Evolutionary conservation across 2,888 invertebrate species (phyloP), one percentile per base, ranked within the genome.

Genomic region (Rhimphoctona megacephalus): DNA sequence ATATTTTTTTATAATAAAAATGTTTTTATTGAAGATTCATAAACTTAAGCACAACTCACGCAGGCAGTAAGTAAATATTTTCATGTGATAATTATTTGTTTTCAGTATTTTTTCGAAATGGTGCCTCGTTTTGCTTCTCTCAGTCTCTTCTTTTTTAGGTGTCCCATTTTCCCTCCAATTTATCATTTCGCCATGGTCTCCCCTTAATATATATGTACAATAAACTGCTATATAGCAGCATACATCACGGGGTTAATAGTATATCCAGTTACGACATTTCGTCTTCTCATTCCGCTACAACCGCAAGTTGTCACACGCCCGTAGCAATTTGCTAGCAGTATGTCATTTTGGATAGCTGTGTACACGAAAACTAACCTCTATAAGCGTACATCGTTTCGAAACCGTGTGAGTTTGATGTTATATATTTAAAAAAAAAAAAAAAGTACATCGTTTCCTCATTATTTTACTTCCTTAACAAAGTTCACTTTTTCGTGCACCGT

Each of bases 271-370:
- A 19, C 43, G 52, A 82, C 76, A 76, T 82, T 82, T 77, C 82
- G 67, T 76, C 82, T 76, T 76, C 76, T 82, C 67, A 46, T 77
- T 70, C 57, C 82, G 57, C 69, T 57, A 22, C 43, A 61, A 74
- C 76, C 82, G 69, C 67, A 76, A 69, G 82, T 82, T 82, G 82
- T 76, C 76, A 82, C 82, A 39, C 76, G 76, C 49, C 69, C 49
- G 61, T 82, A 69, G 76, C 69, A 76, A 82, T 82, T 70, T 70
- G 57, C 82, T 69, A 43, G 39, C 73, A 64, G 46, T 66, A 39
- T 77, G 76, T 82, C 76, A 57, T 69, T 81, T 81, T 39, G 30
- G 30, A 54, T 70, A 19, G 25, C 33, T 19, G 33, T 46, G 36
- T 36, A 57, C 17, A 64, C 61, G 49, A 33, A 61, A 33, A 57